Evolutionary conservation across 1,140 invertebrate species (phyloP), one percentile per base, ranked within the genome.

Genomic region (Planococcus citri): DNA sequence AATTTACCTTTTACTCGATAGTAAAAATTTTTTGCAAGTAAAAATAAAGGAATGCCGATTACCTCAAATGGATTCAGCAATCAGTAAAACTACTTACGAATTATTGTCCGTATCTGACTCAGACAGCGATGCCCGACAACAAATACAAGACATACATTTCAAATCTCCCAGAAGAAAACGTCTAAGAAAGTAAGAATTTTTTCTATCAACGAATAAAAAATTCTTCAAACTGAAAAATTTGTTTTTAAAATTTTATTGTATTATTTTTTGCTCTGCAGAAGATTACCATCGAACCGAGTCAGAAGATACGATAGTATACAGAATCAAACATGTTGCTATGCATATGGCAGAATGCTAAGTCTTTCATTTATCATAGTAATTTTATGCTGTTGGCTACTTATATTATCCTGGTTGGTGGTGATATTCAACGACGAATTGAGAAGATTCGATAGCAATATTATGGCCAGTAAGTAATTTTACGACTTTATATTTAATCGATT

Each of bases 71-170:
- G 60, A 64, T 64, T 25, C 60, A 27, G 25, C 25, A 27, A 64
- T 25, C 17, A 64, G 22, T 24, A 64, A 64, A 64, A 64, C 21
- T 25, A 64, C 60, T 64, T 64, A 64, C 60, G 60, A 64, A 64
- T 27, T 64, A 27, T 25, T 64, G 4, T 64, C 60, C 10, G 25
- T 64, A 21, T 64, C 60, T 20, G 60, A 64, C 24, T 64, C 60
- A 17, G 60, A 64, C 24, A 64, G 60, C 17, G 60, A 64, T 27
- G 25, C 60, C 2, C 60, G 10, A 24, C 60, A 22, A 4, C 60
- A 64, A 25, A 27, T 64, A 21, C 60, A 24, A 25, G 60, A 64
- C 1, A 17, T 64, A 27, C 21, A 64, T 64, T 64, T 64, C 22
- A 64, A 25, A 27, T 64, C 60, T 10, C 60, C 60, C 10, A 10